phyloP scores from a whole-genome alignment of 2,888 invertebrate genomes.

The Aporophyla lueneburgensis region DNA sequence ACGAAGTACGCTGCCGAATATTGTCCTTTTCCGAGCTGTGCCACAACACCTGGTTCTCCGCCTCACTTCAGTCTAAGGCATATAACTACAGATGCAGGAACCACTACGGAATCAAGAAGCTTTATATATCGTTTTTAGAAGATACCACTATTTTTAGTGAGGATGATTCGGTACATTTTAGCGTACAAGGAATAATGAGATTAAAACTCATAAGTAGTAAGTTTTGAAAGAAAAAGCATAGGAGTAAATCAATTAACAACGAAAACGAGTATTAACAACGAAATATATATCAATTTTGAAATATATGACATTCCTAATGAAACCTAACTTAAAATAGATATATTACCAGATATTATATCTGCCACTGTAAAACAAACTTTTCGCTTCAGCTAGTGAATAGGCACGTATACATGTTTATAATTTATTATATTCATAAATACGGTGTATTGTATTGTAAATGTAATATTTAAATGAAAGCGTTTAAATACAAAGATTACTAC shows the following conservation, averaged over 20 bases:
- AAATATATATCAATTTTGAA: not conserved
- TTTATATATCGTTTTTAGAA: not conserved
- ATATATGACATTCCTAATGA: not conserved
- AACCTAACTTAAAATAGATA: not conserved
- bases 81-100: too few species aligned
- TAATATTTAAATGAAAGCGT: slow-evolving; percentile 62
- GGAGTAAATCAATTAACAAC: not conserved
- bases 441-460: slow-evolving; percentile 63
- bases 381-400: slow-evolving; percentile 45
- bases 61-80: too few species aligned
- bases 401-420: slow-evolving; percentile 55
- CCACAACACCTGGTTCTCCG: too few species aligned
- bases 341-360: slow-evolving; percentile 25
- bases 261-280: too few species aligned
- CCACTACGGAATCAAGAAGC: not conserved
- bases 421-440: slow-evolving; percentile 65
- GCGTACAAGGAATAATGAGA: not conserved
- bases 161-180: too few species aligned
- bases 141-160: not conserved
- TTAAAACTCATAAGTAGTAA: not conserved
- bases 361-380: slow-evolving; percentile 31
- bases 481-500: slow-evolving; percentile 62
- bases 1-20: not conserved
- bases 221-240: not conserved
- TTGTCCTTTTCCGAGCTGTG: too few species aligned